Evolutionary conservation across 2,888 invertebrate species (phyloP), one percentile per base, ranked within the genome.

Genomic region (Opisthograptis luteolata): DNA sequence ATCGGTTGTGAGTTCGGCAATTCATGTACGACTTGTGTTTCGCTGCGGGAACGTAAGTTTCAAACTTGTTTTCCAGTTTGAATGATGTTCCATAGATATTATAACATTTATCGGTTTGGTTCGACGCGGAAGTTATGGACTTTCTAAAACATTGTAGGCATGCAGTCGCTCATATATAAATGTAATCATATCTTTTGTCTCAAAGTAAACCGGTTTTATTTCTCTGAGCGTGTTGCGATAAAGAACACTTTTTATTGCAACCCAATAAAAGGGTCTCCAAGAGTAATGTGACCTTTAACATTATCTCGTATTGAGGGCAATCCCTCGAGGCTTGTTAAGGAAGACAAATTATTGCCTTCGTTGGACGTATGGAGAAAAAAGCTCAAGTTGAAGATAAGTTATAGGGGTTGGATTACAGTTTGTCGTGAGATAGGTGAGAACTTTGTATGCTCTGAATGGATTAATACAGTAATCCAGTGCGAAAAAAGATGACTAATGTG

Each of bases 261-360:
- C 46, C 62, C 60, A 69, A 72, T 83, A 83, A 86, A 84, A 70
- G 62, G 67, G 64, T 72, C 57, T 72, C 65, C 75, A 68, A 67
- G 68, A 73, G 77, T 73, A 76, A 79, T 74, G 70, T 77, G 81
- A 83, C 81, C 79, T 85, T 84, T 84, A 67, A 56, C 67, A 64
- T 71, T 74, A 76, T 68, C 64, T 67, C 58, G 59, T 62, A 72
- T 66, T 71, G 60, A 58, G 69, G 72, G 61, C 66, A 67, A 70
- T 70, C 72, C 73, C 67, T 66, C 58, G 67, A 64, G 55, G 61
- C 65, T 73, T 71, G 73, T 69, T 71, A 68, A 60, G 64, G 64
- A 65, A 65, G 70, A 71, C 64, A 68, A 70, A 68, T 61, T 62
- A 66, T 66, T 63, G 62, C 54, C 52, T 55, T 55, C 58, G 58